Percentiles rank a stretch among this genome's conserved stretches.
These are phyloP conservation scores for Podarcis cretensis DNA, from an alignment of 2,113 vertebrate genomes.

Conservation along the genomic window DNA sequence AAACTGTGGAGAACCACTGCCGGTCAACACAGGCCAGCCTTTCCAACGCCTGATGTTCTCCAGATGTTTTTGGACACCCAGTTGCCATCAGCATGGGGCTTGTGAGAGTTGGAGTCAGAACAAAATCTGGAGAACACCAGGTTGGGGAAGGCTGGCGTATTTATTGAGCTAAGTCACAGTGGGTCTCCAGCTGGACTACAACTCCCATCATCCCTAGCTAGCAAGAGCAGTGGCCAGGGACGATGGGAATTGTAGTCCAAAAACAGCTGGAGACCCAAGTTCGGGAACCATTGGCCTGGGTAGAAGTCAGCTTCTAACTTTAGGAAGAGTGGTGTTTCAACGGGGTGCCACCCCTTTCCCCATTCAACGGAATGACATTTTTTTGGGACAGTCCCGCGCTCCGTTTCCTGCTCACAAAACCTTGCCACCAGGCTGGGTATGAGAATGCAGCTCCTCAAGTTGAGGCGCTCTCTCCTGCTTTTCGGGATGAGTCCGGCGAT, in stretches of 20 bases:
- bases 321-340: neutral
- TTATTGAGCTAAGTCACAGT: too few species aligned
- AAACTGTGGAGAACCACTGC: neutral
- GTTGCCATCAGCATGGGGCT: too few species aligned
- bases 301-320: neutral
- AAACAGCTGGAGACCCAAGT: neutral
- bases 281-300: neutral
- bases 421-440: neutral
- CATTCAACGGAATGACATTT: neutral
- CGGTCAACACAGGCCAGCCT: too few species aligned
- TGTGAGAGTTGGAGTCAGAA: too few species aligned
- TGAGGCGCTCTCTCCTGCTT: too few species aligned
- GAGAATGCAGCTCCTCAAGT: constrained; percentile 18
- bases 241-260: neutral
- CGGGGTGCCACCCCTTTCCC: neutral
- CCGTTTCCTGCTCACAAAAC: neutral
- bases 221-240: neutral
- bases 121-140: too few species aligned
- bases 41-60: too few species aligned
- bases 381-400: neutral
- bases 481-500: neutral
- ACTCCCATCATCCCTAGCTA: too few species aligned
- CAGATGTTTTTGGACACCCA: too few species aligned
- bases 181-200: too few species aligned
- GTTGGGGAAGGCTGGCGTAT: too few species aligned